Percentiles rank a stretch among this genome's conserved stretches.
Conservation (phyloP, 2,113 vertebrate species). For the Solea solea region DNA sequence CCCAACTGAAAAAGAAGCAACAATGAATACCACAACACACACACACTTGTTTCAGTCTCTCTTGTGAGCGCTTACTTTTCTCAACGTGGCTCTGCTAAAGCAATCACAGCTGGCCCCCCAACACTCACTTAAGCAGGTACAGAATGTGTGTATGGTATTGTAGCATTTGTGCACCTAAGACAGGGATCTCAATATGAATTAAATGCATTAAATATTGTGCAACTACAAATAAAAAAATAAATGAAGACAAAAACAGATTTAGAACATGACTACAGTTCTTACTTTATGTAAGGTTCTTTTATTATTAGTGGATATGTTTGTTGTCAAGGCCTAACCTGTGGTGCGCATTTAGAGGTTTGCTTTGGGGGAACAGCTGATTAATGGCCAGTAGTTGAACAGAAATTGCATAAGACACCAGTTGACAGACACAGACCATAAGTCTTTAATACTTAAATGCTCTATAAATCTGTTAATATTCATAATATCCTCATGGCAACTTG, state of each 20-base stretch:
- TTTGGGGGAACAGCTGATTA: slow-evolving; percentile 17
- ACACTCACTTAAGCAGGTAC: slow-evolving; percentile 4
- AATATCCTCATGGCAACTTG: not conserved
- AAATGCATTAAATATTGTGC: not conserved
- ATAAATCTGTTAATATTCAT: not conserved
- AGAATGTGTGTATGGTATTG: not conserved
- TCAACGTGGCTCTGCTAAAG: slow-evolving; percentile 33
- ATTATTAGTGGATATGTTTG: slow-evolving; percentile 49
- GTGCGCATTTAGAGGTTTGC: slow-evolving; percentile 39
- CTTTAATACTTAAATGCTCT: not conserved
- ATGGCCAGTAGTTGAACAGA: slow-evolving; percentile 8
- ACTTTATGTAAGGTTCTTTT: slow-evolving; percentile 48
- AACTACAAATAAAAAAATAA: not conserved
- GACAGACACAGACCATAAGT: not conserved
- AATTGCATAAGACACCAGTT: slow-evolving; percentile 21
- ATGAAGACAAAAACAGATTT: not conserved
- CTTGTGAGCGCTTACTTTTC: slow-evolving; percentile 22
- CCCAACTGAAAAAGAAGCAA: slow-evolving; percentile 12
- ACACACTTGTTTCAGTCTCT: slow-evolving; percentile 28
- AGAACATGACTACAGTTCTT: slow-evolving; percentile 17
- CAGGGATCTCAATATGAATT: not conserved
- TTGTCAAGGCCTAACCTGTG: slow-evolving; percentile 26
- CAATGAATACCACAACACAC: slow-evolving; percentile 35
- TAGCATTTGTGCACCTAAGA: not conserved
- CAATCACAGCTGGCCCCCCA: slow-evolving; percentile 4